Conservation (phyloP, 2,113 vertebrate genomes). For the Coptodon bakossiorum region DNA sequence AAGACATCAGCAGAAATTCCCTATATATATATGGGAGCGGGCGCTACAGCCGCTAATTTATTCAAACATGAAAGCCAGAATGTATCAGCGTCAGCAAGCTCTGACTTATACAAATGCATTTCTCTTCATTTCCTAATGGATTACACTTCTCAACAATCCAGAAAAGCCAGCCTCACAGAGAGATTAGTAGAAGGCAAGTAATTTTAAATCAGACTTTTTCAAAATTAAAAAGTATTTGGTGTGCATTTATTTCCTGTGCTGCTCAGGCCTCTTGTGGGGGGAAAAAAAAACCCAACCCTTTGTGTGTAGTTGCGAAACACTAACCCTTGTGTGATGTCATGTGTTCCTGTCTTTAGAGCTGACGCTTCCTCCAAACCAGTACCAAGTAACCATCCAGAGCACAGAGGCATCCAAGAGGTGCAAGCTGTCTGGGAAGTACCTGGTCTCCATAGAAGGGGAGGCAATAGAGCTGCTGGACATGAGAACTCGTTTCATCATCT, state of each 20-base stretch:
- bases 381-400: slow-evolving; percentile 70
- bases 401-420: slow-evolving; percentile 77
- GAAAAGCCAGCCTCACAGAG: neutral
- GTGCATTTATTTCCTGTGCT: neutral
- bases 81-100: slow-evolving; percentile 25
- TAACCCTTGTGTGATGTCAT: neutral
- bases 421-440: slow-evolving; percentile 72
- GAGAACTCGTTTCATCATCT: slow-evolving; percentile 46
- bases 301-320: neutral
- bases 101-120: slow-evolving; percentile 29
- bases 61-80: slow-evolving; percentile 21
- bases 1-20: slow-evolving; percentile 16
- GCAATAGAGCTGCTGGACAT: slow-evolving; percentile 66
- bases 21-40: neutral
- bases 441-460: slow-evolving; percentile 68
- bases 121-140: slow-evolving; percentile 37
- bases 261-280: neutral
- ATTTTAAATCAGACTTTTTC: neutral
- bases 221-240: neutral
- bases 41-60: slow-evolving; percentile 6
- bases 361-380: slow-evolving; percentile 56
- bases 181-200: slow-evolving; percentile 12
- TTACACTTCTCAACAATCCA: slow-evolving; percentile 15
- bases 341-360: neutral
- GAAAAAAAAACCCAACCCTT: neutral